Conservation (phyloP, 92 coral and sea anemone genomes). For the Zoanthus solanderi region DNA sequence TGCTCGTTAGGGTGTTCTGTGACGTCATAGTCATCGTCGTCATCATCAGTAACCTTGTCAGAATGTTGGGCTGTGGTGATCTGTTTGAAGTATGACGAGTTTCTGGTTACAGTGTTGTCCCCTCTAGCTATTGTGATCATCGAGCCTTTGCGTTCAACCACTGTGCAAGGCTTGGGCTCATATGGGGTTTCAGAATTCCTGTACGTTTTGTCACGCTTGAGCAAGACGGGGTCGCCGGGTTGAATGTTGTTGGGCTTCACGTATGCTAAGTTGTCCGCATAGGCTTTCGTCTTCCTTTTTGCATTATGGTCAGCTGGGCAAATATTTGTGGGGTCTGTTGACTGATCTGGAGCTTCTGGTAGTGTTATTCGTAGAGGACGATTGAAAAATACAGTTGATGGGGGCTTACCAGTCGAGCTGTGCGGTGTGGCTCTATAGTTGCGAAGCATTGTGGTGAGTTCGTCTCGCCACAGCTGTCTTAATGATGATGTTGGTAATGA, state of each 20-base stretch:
- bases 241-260: slow-evolving; percentile 58
- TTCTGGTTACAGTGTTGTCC: slow-evolving; percentile 16
- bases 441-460: slow-evolving; percentile 12
- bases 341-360: not conserved
- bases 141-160: slow-evolving; percentile 65
- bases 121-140: slow-evolving; percentile 57
- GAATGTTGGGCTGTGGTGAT: not conserved
- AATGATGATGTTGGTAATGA: no score
- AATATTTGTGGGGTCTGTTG: slow-evolving; percentile 28
- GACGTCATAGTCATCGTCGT: no score
- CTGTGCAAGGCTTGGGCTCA: slow-evolving; percentile 62
- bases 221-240: slow-evolving; percentile 64
- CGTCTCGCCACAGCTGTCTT: slow-evolving; percentile 3
- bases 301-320: slow-evolving; percentile 43
- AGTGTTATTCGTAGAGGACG: not conserved
- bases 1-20: no score
- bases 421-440: slow-evolving; percentile 33
- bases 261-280: slow-evolving; percentile 65
- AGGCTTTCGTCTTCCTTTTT: slow-evolving; percentile 63
- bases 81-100: slow-evolving; percentile 30
- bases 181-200: slow-evolving; percentile 56
- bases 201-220: slow-evolving; percentile 51
- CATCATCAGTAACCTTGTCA: not conserved
- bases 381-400: slow-evolving; percentile 25
- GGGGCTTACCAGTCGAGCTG: not conserved